Evolutionary conservation across 2,888 invertebrate genomes (phyloP).

Genomic region (Pediacus dermestoides): DNA sequence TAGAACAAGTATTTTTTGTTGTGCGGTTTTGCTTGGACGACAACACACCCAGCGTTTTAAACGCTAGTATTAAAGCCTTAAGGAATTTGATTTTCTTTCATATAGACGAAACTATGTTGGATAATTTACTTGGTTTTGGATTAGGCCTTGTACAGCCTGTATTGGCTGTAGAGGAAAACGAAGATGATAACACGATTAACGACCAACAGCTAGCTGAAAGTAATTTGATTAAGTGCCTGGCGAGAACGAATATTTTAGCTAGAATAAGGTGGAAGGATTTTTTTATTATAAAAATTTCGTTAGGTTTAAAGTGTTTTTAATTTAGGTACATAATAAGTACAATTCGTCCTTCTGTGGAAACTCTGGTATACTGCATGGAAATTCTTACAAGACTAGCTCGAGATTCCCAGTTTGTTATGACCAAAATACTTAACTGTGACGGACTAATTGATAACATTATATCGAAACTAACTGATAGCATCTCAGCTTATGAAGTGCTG

Average conservation of each 20-base stretch:
- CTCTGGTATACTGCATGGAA: conserved; percentile 71
- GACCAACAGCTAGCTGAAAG: conserved; percentile 84
- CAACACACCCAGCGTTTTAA: conserved; percentile 66
- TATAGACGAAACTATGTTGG: conserved; percentile 74
- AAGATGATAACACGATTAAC: conserved; percentile 65
- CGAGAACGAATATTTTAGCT: conserved; percentile 72
- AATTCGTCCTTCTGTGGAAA: conserved; percentile 66
- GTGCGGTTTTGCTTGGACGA: conserved; percentile 85
- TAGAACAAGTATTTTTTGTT: conserved; percentile 74
- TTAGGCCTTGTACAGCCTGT: conserved; percentile 63
- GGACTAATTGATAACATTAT: conserved; percentile 62
- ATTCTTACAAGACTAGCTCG: conserved; percentile 75
- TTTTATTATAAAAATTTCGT: conserved; percentile 9
- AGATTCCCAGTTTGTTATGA: conserved; percentile 67
- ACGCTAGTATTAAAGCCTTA: conserved; percentile 73
- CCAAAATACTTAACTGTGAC: conserved; percentile 60
- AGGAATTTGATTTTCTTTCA: conserved; percentile 71
- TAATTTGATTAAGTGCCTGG: conserved; percentile 71
- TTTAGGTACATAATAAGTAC: conserved; percentile 70
- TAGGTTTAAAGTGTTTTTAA: conserved; percentile 10
- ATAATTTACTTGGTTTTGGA: conserved; percentile 64
- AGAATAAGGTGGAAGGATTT: conserved; percentile 62
- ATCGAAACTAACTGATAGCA: too few relatives aligned
- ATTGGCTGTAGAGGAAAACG: conserved; percentile 45
- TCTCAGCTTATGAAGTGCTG: too few relatives aligned